Evolutionary conservation across 2,113 vertebrate species (phyloP).

Genomic region (Callorhinus ursinus): DNA sequence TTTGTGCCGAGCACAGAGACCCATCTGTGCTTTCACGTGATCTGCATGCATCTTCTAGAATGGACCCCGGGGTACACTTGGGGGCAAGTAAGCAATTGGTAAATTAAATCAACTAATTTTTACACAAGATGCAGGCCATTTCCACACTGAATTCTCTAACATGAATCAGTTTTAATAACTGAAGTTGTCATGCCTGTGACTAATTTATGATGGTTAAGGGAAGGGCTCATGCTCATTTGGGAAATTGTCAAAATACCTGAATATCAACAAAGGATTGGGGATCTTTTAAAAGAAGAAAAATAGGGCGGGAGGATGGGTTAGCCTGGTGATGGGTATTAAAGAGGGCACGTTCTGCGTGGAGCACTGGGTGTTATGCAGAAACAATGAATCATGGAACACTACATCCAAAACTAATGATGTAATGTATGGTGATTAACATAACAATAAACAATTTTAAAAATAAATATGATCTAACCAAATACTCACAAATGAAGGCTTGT

Average conservation of each 20-base stretch:
- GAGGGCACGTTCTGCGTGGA: no score
- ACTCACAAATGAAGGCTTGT: not conserved
- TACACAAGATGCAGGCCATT: not conserved
- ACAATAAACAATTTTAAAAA: not conserved
- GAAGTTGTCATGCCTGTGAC: not conserved
- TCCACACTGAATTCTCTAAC: no score
- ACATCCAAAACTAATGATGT: no score
- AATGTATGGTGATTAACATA: no score
- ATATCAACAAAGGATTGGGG: not conserved
- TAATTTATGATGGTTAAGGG: not conserved
- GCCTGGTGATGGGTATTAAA: no score
- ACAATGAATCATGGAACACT: no score
- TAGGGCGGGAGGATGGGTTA: not conserved
- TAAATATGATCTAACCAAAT: not conserved
- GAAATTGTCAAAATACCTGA: not conserved
- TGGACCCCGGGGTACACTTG: not conserved
- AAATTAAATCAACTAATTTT: not conserved
- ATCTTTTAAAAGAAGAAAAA: not conserved
- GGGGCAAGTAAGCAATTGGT: not conserved
- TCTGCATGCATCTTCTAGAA: not conserved
- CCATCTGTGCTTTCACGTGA: rapidly evolving
- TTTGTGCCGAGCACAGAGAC: not conserved
- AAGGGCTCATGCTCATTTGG: not conserved
- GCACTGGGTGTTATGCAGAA: no score
- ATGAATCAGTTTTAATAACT: not conserved